Conservation (phyloP, 2,113 vertebrate genomes). For the Neodontobutis hainanensis region DNA sequence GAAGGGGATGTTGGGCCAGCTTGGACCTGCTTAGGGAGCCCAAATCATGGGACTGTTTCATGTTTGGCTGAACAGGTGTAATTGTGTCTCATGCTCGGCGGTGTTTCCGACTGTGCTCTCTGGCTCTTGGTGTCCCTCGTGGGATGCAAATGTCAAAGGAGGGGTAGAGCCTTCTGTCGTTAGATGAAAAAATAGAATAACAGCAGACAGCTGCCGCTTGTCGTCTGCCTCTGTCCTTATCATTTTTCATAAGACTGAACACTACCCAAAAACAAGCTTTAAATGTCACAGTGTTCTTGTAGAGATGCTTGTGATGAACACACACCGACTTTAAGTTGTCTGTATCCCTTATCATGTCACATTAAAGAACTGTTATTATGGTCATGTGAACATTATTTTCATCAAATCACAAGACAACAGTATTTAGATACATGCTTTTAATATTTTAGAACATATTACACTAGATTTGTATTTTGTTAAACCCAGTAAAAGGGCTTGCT, state of each 20-base stretch:
- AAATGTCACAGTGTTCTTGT: constrained; percentile 40
- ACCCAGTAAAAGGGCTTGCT: too few relatives aligned
- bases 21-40: constrained; percentile 12
- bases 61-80: constrained; percentile 69
- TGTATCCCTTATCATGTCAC: too few relatives aligned
- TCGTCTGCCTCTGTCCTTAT: constrained; percentile 26
- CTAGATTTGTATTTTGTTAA: too few relatives aligned
- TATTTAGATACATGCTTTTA: too few relatives aligned
- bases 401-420: too few relatives aligned
- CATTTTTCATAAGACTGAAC: constrained; percentile 27
- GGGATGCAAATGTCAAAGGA: constrained; percentile 62
- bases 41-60: constrained; percentile 41
- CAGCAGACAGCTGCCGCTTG: constrained; percentile 33
- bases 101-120: constrained; percentile 35
- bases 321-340: constrained; percentile 21
- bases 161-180: constrained; percentile 28
- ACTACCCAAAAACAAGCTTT: constrained; percentile 5
- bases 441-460: too few relatives aligned
- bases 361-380: too few relatives aligned
- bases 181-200: constrained; percentile 30
- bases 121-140: constrained; percentile 25
- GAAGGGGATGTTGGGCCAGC: constrained; percentile 18
- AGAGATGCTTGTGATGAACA: constrained; percentile 18
- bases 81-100: constrained; percentile 64
- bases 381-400: too few relatives aligned